Evolutionary conservation across 2,113 vertebrate genomes (phyloP), one percentile per base, ranked within the genome.

Genomic region (Caloenas nicobarica): DNA sequence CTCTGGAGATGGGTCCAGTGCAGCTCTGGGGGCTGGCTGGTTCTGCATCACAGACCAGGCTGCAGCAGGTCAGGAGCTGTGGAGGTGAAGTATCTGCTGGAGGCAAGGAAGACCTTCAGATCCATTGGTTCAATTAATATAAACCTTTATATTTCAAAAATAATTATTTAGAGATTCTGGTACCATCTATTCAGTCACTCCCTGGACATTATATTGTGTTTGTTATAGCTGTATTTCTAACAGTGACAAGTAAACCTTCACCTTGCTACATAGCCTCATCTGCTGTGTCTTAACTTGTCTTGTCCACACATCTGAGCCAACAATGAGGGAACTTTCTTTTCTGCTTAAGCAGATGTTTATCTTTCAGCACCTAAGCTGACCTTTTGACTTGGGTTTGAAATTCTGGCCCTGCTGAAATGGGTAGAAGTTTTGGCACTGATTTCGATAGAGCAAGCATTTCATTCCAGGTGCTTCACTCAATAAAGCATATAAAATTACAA

Each of bases 321-420:
- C 54, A 91, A 68, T n/a, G 44, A 91, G 31, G 61, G 70, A 89
- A 68, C 46, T 69, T 94, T 86, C 44, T 62, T 94, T 78, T 84
- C 69, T 92, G 3, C 80, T 92, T 15, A 16, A 83, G 86, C 89
- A 96, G 86, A 66, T 91, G 69, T 91, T 89, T 89, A 89, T 68
- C 84, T 97, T 92, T 97, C 91, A 97, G 73, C 91, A 92, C 65
- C 73, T 79, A 26, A 87, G 53, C 7, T 36, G 91, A 95, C 94
- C 93, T 95, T 95, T 96, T 95, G 91, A 89, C 95, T 89, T 79
- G 31, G 48, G 33, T 82, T 95, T 93, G 81, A 92, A 97, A 95
- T 95, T 89, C 81, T 89, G 91, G 73, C 78, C 77, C 56, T 76
- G 70, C 57, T 95, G 86, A 92, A 92, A 92, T 69, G 84, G 56